Base-by-base conservation (phyloP, 2,888 invertebrate genomes). In the Branchinecta sandiegonensis region DNA sequence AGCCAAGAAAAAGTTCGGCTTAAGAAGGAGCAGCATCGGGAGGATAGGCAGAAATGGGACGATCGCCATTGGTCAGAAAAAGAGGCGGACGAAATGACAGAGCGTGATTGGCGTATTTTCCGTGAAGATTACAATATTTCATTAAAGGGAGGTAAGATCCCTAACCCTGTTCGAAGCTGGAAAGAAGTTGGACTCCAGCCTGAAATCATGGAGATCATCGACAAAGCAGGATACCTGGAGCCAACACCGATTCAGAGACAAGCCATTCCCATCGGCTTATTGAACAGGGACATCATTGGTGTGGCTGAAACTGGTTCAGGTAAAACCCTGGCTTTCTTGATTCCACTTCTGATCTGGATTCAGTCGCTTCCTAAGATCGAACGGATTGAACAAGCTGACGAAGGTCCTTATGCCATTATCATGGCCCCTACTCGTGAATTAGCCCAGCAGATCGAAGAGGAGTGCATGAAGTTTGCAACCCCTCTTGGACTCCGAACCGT, bases 51-150 rank as follows among this genome's bases (percentile, higher is more conserved):
- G 76, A 89, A 93, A 75, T 97, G 94, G 92, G 99, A 99, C 78
- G 97, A 99, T 77, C 85, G 99, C 8, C 99, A 99, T 78, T 99
- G 99, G 99, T 89, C 91, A 6, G 95, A 97, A 75, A 99, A 99
- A 77, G 86, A 86, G 11, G 80, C 88, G 0, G 86, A 87, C 67
- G 95, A 97, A 79, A 99, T 99, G 99, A 93, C 91, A 0, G 97
- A 99, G 78, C 83, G 99, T 74, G 99, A 99, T 81, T 99, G 99
- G 99, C 86, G 99, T 78, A 99, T 99, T 75, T 99, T 99, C 78
- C 85, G 96, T 72, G 99, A 99, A 79, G 99, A 99, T 80, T 99
- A 95, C 78, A 99, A 94, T 77, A 96, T 99, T 68, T 90, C 94
- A 5, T 91, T 97, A 71, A 99, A 99, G 79, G 95, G 84, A 77